phyloP scores from a whole-genome alignment of 1,140 invertebrate genomes.

The Hylaeus anthracinus region DNA sequence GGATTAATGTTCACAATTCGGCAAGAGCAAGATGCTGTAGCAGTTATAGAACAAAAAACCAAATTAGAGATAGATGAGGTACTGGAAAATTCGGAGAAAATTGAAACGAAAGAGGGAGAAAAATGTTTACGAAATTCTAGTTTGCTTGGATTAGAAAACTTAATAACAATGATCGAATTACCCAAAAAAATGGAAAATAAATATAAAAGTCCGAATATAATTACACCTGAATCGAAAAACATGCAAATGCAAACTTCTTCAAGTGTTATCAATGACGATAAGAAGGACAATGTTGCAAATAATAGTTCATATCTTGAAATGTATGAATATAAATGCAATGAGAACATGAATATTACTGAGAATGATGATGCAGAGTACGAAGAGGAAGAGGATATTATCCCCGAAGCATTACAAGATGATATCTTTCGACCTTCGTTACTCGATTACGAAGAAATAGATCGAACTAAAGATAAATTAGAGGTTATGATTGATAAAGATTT shows the following conservation, averaged over 20 bases:
- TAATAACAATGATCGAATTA: constrained; percentile 76
- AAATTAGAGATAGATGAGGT: constrained; percentile 78
- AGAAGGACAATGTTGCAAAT: background rate
- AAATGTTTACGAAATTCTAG: constrained; percentile 77
- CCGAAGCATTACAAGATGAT: constrained; percentile 63
- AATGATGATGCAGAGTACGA: constrained; percentile 38
- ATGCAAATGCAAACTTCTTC: background rate
- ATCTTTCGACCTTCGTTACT: constrained; percentile 6
- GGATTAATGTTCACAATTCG: constrained; percentile 78
- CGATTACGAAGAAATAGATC: background rate
- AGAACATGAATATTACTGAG: constrained; percentile 24
- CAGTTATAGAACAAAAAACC: constrained; percentile 77
- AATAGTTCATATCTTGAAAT: background rate
- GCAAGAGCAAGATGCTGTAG: constrained; percentile 74
- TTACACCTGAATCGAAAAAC: background rate
- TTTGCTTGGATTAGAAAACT: constrained; percentile 74
- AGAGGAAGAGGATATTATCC: constrained; percentile 62
- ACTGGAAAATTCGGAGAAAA: constrained; percentile 78
- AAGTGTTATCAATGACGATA: background rate
- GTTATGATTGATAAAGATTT: constrained; percentile 34
- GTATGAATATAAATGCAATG: constrained; percentile 7
- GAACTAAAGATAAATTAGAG: background rate
- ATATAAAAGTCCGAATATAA: background rate
- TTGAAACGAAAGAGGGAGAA: constrained; percentile 75
- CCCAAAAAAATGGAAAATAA: constrained; percentile 30